Base-by-base conservation (phyloP, 2,113 vertebrate species). In the Gymnocephalus cernua region DNA sequence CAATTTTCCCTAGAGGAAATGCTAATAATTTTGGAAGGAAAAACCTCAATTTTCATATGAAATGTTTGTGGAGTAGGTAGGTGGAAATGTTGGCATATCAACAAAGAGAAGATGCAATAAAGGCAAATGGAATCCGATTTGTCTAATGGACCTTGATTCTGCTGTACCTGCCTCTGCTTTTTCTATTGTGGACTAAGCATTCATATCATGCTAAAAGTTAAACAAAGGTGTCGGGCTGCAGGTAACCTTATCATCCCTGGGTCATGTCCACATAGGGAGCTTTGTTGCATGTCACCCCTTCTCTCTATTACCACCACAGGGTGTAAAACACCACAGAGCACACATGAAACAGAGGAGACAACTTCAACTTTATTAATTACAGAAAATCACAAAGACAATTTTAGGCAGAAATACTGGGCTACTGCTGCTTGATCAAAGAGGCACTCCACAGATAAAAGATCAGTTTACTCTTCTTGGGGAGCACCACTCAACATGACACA, bases 51-150 rank as follows among this genome's bases (percentile, higher is more conserved):
- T 56, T 29, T 27, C 21, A 58, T 27, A 77, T 35, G 29, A 63
- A 63, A 38, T 7, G 27, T 32, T 51, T 63, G 45, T 12, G 35
- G 21, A 70, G 10, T 41, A 11, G 2, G 9, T 38, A 38, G 21
- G 25, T 71, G 44, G 77, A 70, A 47, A 51, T 16, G 38, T 21
- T 74, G 70, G 70, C 58, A 32, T 13, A 50, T 63, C 38, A 64
- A 58, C 19, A 77, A 51, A 69, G 32, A 27, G 6, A n/a, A n/a
- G 48, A 69, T 23, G 70, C 58, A 57, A 14, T 23, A 16, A 81
- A 74, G 3, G 12, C 35, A 23, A 25, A 45, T 51, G 45, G 41
- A 70, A 23, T 4, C n/a, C 27, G 5, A 11, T 25, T 41, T 25
- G 27, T 35, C 10, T 0, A 41, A 25, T 1, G 63, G 32, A 25